Percentiles rank a stretch among this genome's conserved stretches.
These are phyloP conservation scores for Sylvicola fuscatus DNA, from an alignment of 2,888 invertebrate genomes.

Conservation along the genomic window DNA sequence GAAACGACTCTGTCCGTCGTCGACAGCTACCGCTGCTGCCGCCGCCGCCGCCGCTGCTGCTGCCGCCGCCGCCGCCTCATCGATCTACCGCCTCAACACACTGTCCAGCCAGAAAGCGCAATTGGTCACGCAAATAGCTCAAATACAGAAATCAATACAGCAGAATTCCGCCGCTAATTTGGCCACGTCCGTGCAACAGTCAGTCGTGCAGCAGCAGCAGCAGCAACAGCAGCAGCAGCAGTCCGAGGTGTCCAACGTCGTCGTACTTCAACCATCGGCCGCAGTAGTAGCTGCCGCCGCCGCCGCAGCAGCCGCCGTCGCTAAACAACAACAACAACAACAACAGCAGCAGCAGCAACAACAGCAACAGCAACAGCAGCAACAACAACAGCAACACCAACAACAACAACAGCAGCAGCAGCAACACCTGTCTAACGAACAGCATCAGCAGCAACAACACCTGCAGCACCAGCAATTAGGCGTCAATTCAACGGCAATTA, in stretches of 20 bases:
- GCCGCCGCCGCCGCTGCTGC: constrained; percentile 11
- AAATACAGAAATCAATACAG: neutral
- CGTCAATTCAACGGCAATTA: constrained; percentile 21
- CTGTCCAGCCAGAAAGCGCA: constrained; percentile 17
- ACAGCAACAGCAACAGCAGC: constrained; percentile 25
- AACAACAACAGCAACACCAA: constrained; percentile 14
- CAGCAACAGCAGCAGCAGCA: constrained; percentile 22
- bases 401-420: constrained; percentile 11
- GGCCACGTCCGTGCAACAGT: constrained; percentile 12
- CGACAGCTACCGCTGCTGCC: constrained; percentile 8
- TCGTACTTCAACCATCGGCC: neutral
- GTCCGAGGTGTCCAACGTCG: constrained; percentile 13
- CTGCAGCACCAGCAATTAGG: constrained; percentile 15
- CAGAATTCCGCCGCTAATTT: constrained; percentile 8
- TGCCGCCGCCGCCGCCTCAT: constrained; percentile 11
- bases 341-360: constrained; percentile 18
- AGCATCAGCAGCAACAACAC: constrained; percentile 6
- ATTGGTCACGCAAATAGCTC: constrained; percentile 5
- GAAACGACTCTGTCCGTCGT: constrained; percentile 27
- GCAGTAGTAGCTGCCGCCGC: constrained; percentile 16
- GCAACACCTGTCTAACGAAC: constrained; percentile 7
- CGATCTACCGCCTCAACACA: constrained; percentile 13
- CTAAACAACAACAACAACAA: constrained; percentile 22
- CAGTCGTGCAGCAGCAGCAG: constrained; percentile 7
- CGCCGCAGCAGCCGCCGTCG: constrained; percentile 12